Evolutionary conservation across 2,797 vertebrate genomes (phyloP).

Genomic region (Sebastes elongatus): DNA sequence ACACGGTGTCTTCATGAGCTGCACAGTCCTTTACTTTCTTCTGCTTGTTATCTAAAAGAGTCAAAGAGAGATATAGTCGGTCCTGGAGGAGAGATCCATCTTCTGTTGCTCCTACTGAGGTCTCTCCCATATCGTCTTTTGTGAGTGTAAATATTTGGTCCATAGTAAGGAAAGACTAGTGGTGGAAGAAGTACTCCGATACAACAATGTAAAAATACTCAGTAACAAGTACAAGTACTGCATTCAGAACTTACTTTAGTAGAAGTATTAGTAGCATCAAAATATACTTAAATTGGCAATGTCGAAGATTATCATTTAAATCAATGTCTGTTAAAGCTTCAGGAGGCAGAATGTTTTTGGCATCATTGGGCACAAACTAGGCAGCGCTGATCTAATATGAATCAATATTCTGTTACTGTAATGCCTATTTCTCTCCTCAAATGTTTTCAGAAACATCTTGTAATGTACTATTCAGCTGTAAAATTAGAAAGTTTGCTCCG

Average conservation of each 20-base stretch:
- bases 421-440: too few relatives aligned
- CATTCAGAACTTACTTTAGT: background rate
- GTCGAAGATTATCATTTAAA: too few relatives aligned
- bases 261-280: background rate
- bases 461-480: fast-evolving
- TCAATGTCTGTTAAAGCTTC: too few relatives aligned
- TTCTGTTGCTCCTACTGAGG: background rate
- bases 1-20: slow-evolving; percentile 37
- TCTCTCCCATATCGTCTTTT: background rate
- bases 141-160: background rate
- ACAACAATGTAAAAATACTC: background rate
- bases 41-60: slow-evolving; percentile 21
- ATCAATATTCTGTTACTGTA: too few relatives aligned
- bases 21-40: background rate
- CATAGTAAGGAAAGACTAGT: background rate
- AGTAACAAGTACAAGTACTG: background rate
- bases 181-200: background rate
- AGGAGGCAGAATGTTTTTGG: too few relatives aligned
- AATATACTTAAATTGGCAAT: background rate
- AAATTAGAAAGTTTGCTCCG: too few relatives aligned
- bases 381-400: too few relatives aligned
- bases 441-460: too few relatives aligned
- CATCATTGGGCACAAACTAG: too few relatives aligned
- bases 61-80: background rate
- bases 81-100: background rate